phyloP scores from a whole-genome alignment of 2,113 vertebrate species.

The Zapornia atra region DNA sequence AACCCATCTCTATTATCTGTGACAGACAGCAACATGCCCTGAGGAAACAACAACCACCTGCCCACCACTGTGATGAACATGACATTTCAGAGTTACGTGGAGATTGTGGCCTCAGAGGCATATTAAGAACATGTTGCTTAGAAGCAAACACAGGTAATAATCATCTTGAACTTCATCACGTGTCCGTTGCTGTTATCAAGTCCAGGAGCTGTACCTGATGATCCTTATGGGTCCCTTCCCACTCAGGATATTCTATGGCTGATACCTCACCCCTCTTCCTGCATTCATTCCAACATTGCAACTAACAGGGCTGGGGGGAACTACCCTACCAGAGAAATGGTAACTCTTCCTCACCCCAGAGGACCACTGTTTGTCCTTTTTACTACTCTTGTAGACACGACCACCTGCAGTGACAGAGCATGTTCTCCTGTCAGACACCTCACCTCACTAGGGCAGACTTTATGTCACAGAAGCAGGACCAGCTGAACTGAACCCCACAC shows the following conservation, averaged over 20 bases:
- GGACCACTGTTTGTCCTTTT: not conserved
- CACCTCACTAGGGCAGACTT: not conserved
- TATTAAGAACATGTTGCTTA: not conserved
- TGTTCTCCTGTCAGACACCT: too few relatives aligned
- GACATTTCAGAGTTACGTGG: not conserved
- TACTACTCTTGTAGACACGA: not conserved
- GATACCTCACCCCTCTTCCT: not conserved
- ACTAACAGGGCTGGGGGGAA: not conserved
- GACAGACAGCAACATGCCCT: not conserved
- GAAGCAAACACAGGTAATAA: not conserved
- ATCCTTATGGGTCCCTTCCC: too few relatives aligned
- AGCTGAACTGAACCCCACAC: not conserved
- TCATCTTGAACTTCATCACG: fast-evolving
- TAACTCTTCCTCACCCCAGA: not conserved
- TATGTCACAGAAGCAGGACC: not conserved
- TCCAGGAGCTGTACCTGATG: too few relatives aligned
- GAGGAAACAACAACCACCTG: not conserved
- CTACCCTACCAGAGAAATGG: not conserved
- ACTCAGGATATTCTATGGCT: too few relatives aligned
- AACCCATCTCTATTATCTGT: not conserved
- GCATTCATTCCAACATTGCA: not conserved
- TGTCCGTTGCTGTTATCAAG: not conserved
- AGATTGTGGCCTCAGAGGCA: not conserved
- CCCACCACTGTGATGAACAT: not conserved
- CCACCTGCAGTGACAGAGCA: too few relatives aligned